These are phyloP conservation scores for Grus americana DNA, from an alignment of 2,113 vertebrate species.

Conservation along the genomic window DNA sequence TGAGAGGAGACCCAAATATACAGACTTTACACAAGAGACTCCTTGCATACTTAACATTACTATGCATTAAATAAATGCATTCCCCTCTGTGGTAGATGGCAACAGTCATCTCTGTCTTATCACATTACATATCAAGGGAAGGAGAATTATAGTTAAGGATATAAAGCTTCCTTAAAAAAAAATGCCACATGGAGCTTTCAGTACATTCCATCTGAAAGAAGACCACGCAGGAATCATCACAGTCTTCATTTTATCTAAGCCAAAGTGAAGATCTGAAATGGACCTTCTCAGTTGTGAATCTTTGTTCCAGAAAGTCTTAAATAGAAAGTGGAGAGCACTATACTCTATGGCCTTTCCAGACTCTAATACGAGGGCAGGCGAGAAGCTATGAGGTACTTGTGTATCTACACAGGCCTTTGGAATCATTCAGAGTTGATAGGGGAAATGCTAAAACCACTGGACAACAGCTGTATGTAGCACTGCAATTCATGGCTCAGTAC, in stretches of 20 bases:
- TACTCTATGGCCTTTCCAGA: not conserved
- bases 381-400: conserved; percentile 11
- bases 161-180: not conserved
- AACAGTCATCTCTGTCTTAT: not conserved
- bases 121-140: not conserved
- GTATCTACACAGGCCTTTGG: not conserved
- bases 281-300: not conserved
- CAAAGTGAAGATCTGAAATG: not conserved
- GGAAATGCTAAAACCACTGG: not conserved
- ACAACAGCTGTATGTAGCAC: not conserved
- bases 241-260: not conserved
- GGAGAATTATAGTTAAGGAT: not conserved
- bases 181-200: not conserved
- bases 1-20: not conserved
- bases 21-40: not conserved
- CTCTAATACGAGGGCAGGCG: not conserved
- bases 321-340: not conserved
- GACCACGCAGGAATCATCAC: not conserved
- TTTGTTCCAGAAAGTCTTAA: not conserved
- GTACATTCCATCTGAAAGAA: not conserved
- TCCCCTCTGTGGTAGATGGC: not conserved
- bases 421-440: not conserved
- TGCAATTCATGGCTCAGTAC: conserved; percentile 29
- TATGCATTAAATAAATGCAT: conserved; percentile 11
- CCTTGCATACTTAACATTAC: not conserved